These are phyloP conservation scores for Premnoplex brunnescens DNA, from an alignment of 2,797 vertebrate genomes.

Conservation along the genomic window DNA sequence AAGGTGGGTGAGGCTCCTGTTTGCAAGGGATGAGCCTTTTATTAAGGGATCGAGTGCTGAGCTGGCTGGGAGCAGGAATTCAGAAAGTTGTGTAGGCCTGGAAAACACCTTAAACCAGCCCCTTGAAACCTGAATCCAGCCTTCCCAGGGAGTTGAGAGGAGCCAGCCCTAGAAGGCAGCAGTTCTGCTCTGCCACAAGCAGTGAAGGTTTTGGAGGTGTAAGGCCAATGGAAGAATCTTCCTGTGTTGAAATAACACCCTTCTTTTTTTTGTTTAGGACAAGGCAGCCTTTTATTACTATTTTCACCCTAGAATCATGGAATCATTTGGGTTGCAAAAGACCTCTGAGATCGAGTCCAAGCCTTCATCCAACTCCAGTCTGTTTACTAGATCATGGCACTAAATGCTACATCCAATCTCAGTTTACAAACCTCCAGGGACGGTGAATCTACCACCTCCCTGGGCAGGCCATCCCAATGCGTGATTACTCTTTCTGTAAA, in stretches of 20 bases:
- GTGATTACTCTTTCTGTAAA: too few relatives aligned
- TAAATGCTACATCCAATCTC: too few relatives aligned
- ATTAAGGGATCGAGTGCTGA: not conserved
- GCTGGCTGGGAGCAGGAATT: not conserved
- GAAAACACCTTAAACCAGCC: not conserved
- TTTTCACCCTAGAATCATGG: too few relatives aligned
- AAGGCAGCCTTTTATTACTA: slow-evolving; percentile 77
- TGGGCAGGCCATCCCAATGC: too few relatives aligned
- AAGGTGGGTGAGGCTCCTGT: accelerated
- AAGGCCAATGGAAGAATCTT: not conserved
- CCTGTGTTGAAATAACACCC: not conserved
- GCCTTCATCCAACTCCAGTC: too few relatives aligned
- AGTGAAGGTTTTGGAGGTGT: not conserved
- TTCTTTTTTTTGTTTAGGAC: slow-evolving; percentile 78
- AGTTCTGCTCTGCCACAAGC: not conserved
- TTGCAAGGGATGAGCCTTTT: too few relatives aligned
- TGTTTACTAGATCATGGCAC: too few relatives aligned
- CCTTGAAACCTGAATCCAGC: not conserved
- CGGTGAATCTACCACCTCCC: too few relatives aligned
- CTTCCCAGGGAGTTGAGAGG: not conserved
- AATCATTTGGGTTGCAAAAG: too few relatives aligned
- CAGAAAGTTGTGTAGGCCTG: not conserved
- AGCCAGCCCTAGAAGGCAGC: not conserved
- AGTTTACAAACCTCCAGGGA: too few relatives aligned
- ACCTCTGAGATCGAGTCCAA: too few relatives aligned